Evolutionary conservation across 1,140 invertebrate species (phyloP).

Genomic region (Scaptomyza montana): DNA sequence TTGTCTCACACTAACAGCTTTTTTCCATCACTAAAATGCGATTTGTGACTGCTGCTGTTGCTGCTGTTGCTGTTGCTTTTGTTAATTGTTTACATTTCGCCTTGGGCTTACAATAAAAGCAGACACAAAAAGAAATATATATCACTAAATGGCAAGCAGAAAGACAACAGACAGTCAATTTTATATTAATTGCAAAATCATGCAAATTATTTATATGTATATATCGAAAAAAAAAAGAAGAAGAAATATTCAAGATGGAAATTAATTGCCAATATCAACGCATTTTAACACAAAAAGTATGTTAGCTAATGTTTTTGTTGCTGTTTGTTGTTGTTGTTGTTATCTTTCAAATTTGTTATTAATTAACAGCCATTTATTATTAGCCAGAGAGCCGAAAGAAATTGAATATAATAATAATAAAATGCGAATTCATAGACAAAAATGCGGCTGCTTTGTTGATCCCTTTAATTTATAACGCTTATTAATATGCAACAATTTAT

Average conservation of each 20-base stretch:
- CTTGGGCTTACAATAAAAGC: conserved; percentile 64
- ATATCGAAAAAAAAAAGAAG: conserved; percentile 9
- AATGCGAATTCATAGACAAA: conserved; percentile 38
- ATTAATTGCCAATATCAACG: conserved; percentile 76
- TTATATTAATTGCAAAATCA: conserved; percentile 75
- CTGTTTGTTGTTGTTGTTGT: not conserved
- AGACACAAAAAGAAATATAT: conserved; percentile 51
- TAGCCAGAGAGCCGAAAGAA: conserved; percentile 43
- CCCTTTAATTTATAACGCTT: conserved; percentile 61
- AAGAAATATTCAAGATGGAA: conserved; percentile 50
- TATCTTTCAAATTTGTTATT: conserved; percentile 74
- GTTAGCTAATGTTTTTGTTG: conserved; percentile 13
- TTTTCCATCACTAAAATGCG: conserved; percentile 53
- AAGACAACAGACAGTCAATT: conserved; percentile 19
- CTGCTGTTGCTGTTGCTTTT: conserved; percentile 35
- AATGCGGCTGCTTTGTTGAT: conserved; percentile 54
- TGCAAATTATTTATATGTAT: conserved; percentile 60
- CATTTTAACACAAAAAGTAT: conserved; percentile 68
- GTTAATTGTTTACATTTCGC: conserved; percentile 69
- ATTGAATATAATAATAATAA: conserved; percentile 18
- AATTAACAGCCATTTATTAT: conserved; percentile 73
- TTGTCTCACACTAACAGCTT: conserved; percentile 64
- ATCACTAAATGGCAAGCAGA: conserved; percentile 52
- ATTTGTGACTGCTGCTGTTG: conserved; percentile 35
- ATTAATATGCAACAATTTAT: conserved; percentile 47